A percentile compares a stretch with the other conserved stretches of the same genome.
These are phyloP conservation scores for Eleutherodactylus coqui DNA, from an alignment of 2,797 vertebrate species.

Conservation along the genomic window DNA sequence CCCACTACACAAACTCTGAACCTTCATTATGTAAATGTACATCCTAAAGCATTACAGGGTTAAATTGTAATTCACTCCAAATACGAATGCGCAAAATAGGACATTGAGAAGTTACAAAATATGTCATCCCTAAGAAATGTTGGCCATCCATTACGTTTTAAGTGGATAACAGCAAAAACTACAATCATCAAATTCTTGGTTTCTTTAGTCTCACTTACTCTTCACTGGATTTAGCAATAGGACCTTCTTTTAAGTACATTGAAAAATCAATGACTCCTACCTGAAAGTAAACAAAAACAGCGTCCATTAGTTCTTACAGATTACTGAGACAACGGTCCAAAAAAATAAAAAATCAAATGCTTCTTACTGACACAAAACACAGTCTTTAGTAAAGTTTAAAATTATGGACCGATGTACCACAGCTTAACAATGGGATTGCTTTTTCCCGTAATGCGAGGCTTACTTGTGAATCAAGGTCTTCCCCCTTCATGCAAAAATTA, in stretches of 20 bases:
- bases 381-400: neutral
- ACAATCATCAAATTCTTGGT: neutral
- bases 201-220: constrained; percentile 80
- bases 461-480: constrained; percentile 98
- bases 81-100: too few relatives aligned
- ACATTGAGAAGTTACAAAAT: neutral
- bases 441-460: too few relatives aligned
- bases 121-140: neutral
- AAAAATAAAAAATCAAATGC: too few relatives aligned
- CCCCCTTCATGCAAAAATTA: constrained; percentile 99
- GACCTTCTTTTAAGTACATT: constrained; percentile 97
- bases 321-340: neutral
- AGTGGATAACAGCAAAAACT: neutral
- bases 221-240: constrained; percentile 93
- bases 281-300: constrained; percentile 71
- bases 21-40: too few relatives aligned
- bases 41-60: too few relatives aligned
- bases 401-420: neutral
- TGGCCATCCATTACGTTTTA: too few relatives aligned
- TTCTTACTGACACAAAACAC: neutral
- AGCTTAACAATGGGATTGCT: neutral
- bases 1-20: too few relatives aligned
- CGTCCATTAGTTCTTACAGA: neutral
- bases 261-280: constrained; percentile 99
- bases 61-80: too few relatives aligned